Evolutionary conservation across 2,888 invertebrate genomes (phyloP).

Genomic region (Coelopa pilipes): DNA sequence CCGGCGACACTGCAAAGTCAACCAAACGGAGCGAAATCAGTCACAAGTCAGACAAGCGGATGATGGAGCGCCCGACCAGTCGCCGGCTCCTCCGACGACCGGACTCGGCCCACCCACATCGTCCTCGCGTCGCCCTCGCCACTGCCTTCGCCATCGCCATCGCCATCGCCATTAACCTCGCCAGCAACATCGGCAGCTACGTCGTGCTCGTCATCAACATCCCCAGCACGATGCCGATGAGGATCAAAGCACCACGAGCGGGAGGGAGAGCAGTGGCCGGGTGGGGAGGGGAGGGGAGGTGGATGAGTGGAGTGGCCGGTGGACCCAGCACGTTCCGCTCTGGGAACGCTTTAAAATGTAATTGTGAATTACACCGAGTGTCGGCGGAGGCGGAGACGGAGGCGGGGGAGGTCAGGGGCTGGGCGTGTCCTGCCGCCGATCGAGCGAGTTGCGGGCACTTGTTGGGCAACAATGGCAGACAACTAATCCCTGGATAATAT

Average conservation of each 20-base stretch:
- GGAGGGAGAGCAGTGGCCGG: neutral
- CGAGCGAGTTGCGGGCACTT: slow-evolving; percentile 10
- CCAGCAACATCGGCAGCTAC: too few species aligned
- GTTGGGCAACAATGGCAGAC: slow-evolving; percentile 42
- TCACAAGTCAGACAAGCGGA: slow-evolving; percentile 23
- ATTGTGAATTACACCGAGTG: slow-evolving; percentile 2
- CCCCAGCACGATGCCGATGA: neutral
- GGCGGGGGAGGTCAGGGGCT: neutral
- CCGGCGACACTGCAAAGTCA: slow-evolving; percentile 30
- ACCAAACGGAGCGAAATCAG: slow-evolving; percentile 26
- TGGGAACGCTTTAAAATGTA: slow-evolving; percentile 20
- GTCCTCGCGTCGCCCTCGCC: too few species aligned
- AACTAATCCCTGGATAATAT: slow-evolving; percentile 50
- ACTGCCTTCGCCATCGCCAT: too few species aligned
- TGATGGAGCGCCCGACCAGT: neutral
- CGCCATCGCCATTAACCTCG: too few species aligned
- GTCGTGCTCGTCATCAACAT: neutral
- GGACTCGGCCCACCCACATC: neutral
- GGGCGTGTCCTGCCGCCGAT: neutral
- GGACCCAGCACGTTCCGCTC: neutral
- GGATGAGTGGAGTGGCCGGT: neutral
- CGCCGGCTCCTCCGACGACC: too few species aligned
- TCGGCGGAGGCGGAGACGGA: neutral
- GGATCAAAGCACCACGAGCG: neutral
- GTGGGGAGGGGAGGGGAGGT: too few species aligned